Evolutionary conservation across 1,140 invertebrate species (phyloP).

Genomic region (Pachypeltis micranthus): DNA sequence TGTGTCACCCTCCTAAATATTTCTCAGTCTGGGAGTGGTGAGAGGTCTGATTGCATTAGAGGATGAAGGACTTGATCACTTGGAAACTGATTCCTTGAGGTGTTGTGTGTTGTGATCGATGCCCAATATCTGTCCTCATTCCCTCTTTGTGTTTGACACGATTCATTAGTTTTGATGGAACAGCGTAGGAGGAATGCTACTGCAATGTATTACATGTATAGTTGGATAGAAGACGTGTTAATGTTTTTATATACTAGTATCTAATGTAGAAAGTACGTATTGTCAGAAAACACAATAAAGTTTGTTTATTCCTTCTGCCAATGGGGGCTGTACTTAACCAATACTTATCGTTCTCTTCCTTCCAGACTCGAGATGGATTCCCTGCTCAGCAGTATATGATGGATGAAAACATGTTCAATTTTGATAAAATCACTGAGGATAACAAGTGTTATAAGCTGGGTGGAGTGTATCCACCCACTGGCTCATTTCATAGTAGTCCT

Average conservation of each 20-base stretch:
- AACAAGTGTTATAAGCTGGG: constrained; percentile 12
- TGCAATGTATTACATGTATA: not conserved
- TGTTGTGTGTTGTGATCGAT: too few species aligned
- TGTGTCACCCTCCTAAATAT: too few species aligned
- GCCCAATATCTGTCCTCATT: too few species aligned
- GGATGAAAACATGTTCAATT: constrained; percentile 12
- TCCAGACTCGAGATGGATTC: constrained; percentile 20
- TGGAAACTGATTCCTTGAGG: too few species aligned
- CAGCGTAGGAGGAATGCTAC: not conserved
- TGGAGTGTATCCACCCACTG: constrained; percentile 9
- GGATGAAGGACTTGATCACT: too few species aligned
- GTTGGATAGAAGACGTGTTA: not conserved
- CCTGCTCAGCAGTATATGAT: constrained; percentile 15
- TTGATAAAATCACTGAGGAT: not conserved
- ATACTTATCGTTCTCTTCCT: not conserved
- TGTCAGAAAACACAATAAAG: not conserved
- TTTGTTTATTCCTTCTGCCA: not conserved
- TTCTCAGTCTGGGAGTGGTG: too few species aligned
- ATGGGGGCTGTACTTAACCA: not conserved
- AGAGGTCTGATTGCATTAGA: too few species aligned
- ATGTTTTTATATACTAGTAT: not conserved
- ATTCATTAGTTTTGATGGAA: not conserved
- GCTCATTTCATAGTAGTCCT: constrained; percentile 9
- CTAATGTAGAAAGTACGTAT: not conserved
- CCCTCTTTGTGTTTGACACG: too few species aligned